Conservation (phyloP, 53 echinoderm and acorn worm species). For the Echinometra lucunter region DNA sequence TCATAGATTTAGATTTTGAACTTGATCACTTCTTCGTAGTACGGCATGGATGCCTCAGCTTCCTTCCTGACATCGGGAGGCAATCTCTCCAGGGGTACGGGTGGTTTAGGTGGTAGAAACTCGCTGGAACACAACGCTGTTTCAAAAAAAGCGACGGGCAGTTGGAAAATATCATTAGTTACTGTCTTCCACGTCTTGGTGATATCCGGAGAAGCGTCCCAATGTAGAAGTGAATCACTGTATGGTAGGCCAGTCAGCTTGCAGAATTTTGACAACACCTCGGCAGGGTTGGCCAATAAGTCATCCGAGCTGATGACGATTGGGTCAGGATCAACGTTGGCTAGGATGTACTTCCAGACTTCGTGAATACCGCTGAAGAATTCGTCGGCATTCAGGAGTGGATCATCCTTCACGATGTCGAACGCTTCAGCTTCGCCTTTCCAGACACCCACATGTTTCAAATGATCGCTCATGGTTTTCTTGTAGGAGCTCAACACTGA, state of each 20-base stretch:
- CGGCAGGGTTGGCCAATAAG: conserved; percentile 46
- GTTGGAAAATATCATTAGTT: neutral
- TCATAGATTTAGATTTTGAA: conserved; percentile 4
- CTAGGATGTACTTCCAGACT: neutral
- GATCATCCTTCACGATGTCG: neutral
- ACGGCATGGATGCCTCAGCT: conserved; percentile 31
- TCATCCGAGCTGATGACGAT: conserved; percentile 36
- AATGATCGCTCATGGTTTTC: neutral
- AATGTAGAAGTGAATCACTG: conserved; percentile 29
- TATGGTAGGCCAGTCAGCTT: conserved; percentile 1
- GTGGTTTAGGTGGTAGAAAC: conserved; percentile 7
- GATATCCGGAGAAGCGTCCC: conserved; percentile 21
- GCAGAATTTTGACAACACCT: conserved; percentile 15
- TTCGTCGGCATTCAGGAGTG: neutral
- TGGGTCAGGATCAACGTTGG: conserved; percentile 15
- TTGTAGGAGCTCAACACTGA: neutral
- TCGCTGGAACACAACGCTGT: neutral
- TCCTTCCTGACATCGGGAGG: conserved; percentile 13
- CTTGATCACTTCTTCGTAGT: conserved; percentile 1
- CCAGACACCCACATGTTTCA: neutral
- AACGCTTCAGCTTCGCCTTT: neutral
- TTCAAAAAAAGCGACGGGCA: neutral
- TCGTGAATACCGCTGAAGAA: neutral
- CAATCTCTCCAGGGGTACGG: neutral
- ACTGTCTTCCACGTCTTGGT: conserved; percentile 9